These are phyloP conservation scores for Scaptodrosophila latifasciaeformis DNA, from an alignment of 2,888 invertebrate genomes.

Conservation along the genomic window DNA sequence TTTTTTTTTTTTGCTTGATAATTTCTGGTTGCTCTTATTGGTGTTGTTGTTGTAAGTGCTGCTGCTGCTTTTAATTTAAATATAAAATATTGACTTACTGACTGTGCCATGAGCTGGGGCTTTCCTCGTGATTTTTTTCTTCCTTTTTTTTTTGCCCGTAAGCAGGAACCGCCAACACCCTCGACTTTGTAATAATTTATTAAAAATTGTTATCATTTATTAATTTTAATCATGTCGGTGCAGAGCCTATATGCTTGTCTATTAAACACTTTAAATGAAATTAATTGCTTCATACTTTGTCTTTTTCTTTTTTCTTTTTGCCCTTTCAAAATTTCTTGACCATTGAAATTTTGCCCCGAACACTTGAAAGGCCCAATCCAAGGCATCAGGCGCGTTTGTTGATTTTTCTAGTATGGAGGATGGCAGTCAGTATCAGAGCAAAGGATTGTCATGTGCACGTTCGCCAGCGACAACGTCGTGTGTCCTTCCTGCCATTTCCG, in stretches of 20 bases:
- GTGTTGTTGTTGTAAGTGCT: slow-evolving; percentile 1
- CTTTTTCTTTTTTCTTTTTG: slow-evolving; percentile 16
- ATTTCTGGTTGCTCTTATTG: neutral
- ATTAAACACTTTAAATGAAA: too few relatives aligned
- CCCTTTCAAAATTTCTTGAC: neutral
- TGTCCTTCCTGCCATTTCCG: slow-evolving; percentile 44
- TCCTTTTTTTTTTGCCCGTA: neutral
- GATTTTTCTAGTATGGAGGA: too few relatives aligned
- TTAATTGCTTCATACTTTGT: too few relatives aligned
- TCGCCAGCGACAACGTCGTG: slow-evolving; percentile 8
- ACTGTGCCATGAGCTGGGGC: neutral
- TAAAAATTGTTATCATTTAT: too few relatives aligned
- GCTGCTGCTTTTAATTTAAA: slow-evolving; percentile 32
- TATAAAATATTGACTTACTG: slow-evolving; percentile 32
- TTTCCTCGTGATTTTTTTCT: neutral
- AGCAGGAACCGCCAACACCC: too few relatives aligned
- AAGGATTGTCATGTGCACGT: slow-evolving; percentile 11
- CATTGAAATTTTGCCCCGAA: neutral
- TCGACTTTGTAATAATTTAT: too few relatives aligned
- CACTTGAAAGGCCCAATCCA: slow-evolving; percentile 2
- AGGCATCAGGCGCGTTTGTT: too few relatives aligned
- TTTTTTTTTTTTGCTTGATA: slow-evolving; percentile 3
- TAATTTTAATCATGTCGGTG: too few relatives aligned
- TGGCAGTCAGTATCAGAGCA: too few relatives aligned
- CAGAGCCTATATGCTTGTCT: too few relatives aligned